Evolutionary conservation across 2,888 invertebrate species (phyloP).

Genomic region (Dolichopus griseipennis): DNA sequence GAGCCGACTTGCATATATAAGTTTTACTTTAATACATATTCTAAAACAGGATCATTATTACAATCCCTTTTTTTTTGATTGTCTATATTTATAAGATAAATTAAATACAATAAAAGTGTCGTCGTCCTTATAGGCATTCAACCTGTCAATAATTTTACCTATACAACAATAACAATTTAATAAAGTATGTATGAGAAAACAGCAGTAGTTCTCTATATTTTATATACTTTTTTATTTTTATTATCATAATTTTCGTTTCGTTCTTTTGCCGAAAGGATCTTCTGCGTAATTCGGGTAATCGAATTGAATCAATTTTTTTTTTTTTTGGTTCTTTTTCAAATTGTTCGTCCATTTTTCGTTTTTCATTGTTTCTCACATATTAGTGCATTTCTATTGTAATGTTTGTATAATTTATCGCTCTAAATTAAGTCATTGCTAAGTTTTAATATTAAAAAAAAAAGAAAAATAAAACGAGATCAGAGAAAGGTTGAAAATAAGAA

Average conservation of each 20-base stretch:
- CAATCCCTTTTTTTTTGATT: no score
- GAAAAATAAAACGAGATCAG: no score
- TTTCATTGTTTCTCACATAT: not conserved
- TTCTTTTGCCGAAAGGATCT: not conserved
- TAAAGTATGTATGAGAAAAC: not conserved
- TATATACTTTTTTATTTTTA: not conserved
- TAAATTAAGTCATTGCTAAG: not conserved
- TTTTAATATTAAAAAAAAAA: not conserved
- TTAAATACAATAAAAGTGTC: not conserved
- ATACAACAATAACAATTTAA: not conserved
- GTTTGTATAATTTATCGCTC: not conserved
- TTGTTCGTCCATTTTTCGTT: not conserved
- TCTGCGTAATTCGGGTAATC: constrained; percentile 4
- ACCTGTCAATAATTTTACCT: not conserved
- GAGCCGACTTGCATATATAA: not conserved
- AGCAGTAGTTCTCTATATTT: not conserved
- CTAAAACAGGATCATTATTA: no score
- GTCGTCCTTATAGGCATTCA: not conserved
- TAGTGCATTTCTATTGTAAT: not conserved
- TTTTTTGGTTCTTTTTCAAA: no score
- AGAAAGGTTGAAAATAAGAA: no score
- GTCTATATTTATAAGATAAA: not conserved
- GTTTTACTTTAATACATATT: no score
- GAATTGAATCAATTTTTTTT: not conserved
- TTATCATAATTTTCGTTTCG: not conserved